A percentile compares a stretch with the other conserved stretches of the same genome.
Conservation (phyloP, 2,888 invertebrate species). For the Noctua janthe region DNA sequence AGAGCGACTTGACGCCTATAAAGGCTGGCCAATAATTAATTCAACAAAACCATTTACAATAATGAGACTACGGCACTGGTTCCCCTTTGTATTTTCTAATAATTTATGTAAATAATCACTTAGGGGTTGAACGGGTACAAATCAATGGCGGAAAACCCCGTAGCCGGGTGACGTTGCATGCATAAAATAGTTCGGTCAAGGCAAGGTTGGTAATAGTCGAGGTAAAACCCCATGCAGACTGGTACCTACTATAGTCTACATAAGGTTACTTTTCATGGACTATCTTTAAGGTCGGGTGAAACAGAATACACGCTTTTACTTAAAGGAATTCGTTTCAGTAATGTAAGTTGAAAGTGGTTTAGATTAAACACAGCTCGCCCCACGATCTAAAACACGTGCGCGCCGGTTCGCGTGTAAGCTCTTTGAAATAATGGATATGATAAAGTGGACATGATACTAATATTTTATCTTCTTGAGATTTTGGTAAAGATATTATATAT, state of each 20-base stretch:
- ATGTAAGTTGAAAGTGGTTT: constrained; percentile 11
- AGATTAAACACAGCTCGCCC: not conserved
- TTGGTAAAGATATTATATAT: not conserved
- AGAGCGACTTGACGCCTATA: constrained; percentile 12
- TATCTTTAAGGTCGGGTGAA: constrained; percentile 22
- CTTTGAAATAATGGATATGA: not conserved
- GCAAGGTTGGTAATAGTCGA: constrained; percentile 32
- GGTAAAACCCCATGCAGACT: constrained; percentile 41
- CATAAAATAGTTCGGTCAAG: constrained; percentile 54
- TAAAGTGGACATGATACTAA: not conserved
- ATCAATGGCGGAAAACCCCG: constrained; percentile 43
- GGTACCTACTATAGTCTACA: not conserved
- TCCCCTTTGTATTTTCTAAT: constrained; percentile 22
- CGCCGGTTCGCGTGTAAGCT: constrained; percentile 10
- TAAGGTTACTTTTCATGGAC: constrained; percentile 14
- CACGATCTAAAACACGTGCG: not conserved
- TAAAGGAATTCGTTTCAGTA: constrained; percentile 20
- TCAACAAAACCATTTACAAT: constrained; percentile 47
- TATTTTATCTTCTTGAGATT: not conserved
- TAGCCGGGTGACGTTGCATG: constrained; percentile 34
- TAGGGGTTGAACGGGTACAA: constrained; percentile 30
- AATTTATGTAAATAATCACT: constrained; percentile 40
- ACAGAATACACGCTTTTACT: constrained; percentile 1
- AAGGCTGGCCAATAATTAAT: constrained; percentile 47
- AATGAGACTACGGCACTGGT: constrained; percentile 37